Evolutionary conservation across 2,797 vertebrate genomes (phyloP), one percentile per base, ranked within the genome.

Genomic region (Austrolebias charrua): DNA sequence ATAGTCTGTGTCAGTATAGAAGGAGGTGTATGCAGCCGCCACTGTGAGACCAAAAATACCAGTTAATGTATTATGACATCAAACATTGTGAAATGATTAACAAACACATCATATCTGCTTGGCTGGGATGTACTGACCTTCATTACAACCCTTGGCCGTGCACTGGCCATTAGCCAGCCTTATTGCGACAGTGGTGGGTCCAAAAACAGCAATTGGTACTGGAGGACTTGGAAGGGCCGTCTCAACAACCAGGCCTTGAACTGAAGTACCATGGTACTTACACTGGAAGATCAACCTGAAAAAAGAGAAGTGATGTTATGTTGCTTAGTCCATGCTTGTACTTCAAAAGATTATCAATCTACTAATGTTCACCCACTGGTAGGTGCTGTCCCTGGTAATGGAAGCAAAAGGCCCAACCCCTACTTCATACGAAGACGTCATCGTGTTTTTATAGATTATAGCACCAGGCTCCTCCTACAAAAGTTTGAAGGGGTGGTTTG

Each of bases 371-470:
- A 56, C 84, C 42, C 74, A 93, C 91, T 88, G 52, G 75, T 49
- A 92, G 4, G 42, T 1, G 66, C 66, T 92, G 75, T 92, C 91
- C 47, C 92, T 90, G 59, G 92, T 93, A 62, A 93, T 90, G 0
- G 14, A 1, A 49, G 91, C 91, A 15, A 0, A 10, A 4, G 43
- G 28, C 20, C 90, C 88, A 29, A 66, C 0, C 2, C 0, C 65
- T 13, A 89, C 66, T 47, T 90, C 86, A 67, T 49, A 91, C 16
- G 63, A 44, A 5, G 87, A 88, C 4, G 35, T 5, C 86, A 93
- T 88, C 57, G 66, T 73, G 77, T 92, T 93, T 64, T 91, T 79
- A 84, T 93, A 93, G 43, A 85, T 56, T 64, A 92, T 83, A 61
- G 64, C 58, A 6, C 80, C 88, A 57, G 54, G 18, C 15, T 86